These are phyloP conservation scores for Ictalurus punctatus DNA, from an alignment of 2,113 vertebrate species.

Conservation along the genomic window DNA sequence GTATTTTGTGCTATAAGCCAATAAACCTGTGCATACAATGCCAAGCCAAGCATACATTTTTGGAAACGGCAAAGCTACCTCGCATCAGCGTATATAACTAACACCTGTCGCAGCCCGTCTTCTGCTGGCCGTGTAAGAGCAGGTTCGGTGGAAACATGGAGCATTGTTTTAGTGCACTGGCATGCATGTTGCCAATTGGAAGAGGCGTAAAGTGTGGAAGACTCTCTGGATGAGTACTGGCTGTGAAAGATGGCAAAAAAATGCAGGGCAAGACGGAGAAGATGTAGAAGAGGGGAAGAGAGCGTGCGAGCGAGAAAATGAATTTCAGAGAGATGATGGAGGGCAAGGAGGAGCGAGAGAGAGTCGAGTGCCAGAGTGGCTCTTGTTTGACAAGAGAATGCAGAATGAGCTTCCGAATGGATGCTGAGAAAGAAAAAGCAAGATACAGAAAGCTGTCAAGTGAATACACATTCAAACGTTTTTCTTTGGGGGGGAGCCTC, in stretches of 20 bases:
- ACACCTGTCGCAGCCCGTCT: background rate
- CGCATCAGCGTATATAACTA: background rate
- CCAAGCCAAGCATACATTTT: background rate
- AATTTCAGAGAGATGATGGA: conserved; percentile 37
- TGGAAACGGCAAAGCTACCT: background rate
- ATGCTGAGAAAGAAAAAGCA: conserved; percentile 12
- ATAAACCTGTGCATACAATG: background rate
- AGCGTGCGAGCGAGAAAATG: conserved; percentile 13
- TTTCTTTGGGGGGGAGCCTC: too few relatives aligned
- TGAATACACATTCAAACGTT: too few relatives aligned
- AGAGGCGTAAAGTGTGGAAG: background rate
- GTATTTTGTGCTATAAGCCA: background rate
- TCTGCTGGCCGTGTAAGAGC: background rate
- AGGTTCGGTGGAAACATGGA: background rate
- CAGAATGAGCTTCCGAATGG: conserved; percentile 17
- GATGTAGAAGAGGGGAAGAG: background rate
- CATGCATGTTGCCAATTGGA: background rate
- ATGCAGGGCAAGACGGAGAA: background rate
- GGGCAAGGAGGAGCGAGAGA: conserved; percentile 37
- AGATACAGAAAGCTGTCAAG: background rate
- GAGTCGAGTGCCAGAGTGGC: conserved; percentile 37
- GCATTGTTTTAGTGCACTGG: background rate
- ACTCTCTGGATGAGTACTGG: background rate
- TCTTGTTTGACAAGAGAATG: conserved; percentile 35
- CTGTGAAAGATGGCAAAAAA: background rate